A percentile compares a stretch with the other conserved stretches of the same genome.
phyloP scores from a whole-genome alignment of 2,797 vertebrate genomes.

The Malacoraja senta region DNA sequence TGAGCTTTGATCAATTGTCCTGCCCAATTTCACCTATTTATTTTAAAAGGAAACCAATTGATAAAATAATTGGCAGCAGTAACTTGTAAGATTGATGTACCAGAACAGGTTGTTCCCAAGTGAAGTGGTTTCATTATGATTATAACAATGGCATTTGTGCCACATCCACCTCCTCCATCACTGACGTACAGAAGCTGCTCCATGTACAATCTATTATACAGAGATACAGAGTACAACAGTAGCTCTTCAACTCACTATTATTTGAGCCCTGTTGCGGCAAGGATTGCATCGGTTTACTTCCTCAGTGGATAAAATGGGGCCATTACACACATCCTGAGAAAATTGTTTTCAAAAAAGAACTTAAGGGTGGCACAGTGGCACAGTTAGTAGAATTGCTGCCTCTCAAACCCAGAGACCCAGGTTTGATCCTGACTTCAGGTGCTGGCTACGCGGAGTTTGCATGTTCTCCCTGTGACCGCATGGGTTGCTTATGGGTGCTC shows the following conservation, averaged over 20 bases:
- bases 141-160: not conserved
- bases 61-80: not conserved
- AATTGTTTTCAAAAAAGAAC: not conserved
- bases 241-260: not conserved
- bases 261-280: not conserved
- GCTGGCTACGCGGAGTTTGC: too few relatives aligned
- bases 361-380: too few relatives aligned
- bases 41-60: not conserved
- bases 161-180: not conserved
- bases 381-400: too few relatives aligned
- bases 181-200: not conserved
- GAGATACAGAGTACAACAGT: not conserved
- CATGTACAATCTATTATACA: not conserved
- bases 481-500: too few relatives aligned
- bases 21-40: not conserved
- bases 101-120: not conserved
- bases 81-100: not conserved
- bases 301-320: not conserved
- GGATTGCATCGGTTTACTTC: not conserved
- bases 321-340: not conserved
- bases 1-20: not conserved
- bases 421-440: too few relatives aligned
- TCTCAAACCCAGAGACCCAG: too few relatives aligned
- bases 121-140: not conserved
- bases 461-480: too few relatives aligned